Conservation (phyloP, 2,888 invertebrate genomes). For the Apodemia zela region DNA sequence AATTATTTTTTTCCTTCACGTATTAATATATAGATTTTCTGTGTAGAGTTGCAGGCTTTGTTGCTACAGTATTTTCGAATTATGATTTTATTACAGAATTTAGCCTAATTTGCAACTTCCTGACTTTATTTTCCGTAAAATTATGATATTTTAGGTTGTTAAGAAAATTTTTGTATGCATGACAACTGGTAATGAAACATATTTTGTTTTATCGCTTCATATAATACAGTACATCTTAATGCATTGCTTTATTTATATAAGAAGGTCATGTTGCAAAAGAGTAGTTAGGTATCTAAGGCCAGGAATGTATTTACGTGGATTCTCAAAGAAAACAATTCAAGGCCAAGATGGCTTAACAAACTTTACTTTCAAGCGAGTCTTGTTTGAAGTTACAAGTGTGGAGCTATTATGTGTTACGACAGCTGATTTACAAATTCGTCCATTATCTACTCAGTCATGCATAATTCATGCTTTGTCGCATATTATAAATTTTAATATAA, state of each 20-base stretch:
- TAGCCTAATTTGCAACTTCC: no score
- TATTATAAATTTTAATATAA: not conserved
- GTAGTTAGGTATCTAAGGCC: slow-evolving; percentile 5
- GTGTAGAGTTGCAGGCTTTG: no score
- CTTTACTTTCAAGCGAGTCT: slow-evolving; percentile 30
- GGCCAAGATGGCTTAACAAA: slow-evolving; percentile 27
- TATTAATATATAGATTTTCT: no score
- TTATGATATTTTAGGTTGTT: no score
- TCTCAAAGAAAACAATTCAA: slow-evolving; percentile 28
- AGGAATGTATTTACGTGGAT: slow-evolving; percentile 17
- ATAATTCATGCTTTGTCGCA: not conserved
- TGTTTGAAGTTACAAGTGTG: slow-evolving; percentile 7
- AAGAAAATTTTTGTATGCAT: not conserved
- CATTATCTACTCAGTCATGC: slow-evolving; percentile 1
- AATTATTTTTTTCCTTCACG: no score
- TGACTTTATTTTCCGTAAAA: no score
- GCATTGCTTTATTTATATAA: not conserved
- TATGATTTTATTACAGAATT: no score
- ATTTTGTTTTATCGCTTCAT: not conserved
- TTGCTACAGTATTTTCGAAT: no score
- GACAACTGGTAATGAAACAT: not conserved
- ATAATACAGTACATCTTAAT: not conserved
- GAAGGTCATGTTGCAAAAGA: slow-evolving; percentile 9
- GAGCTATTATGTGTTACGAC: slow-evolving; percentile 7
- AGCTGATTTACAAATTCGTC: not conserved